Evolutionary conservation across 2,797 vertebrate species (phyloP).

Genomic region (Acanthurus tractus): DNA sequence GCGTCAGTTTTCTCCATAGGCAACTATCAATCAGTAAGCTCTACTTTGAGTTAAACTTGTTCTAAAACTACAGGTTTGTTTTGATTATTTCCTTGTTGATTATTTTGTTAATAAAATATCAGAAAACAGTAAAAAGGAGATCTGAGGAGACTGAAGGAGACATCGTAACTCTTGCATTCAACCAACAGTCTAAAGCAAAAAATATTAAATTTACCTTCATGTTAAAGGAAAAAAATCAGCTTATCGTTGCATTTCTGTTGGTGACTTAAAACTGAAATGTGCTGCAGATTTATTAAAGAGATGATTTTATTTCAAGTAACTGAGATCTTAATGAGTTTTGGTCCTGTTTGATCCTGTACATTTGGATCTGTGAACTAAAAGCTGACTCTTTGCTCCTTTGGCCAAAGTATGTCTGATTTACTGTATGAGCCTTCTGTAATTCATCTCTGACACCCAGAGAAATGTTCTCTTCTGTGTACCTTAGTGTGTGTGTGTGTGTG

Average conservation of each 20-base stretch:
- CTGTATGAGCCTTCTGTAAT: constrained; percentile 18
- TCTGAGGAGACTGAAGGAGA: too few species aligned
- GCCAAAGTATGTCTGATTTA: constrained; percentile 39
- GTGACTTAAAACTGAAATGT: not conserved
- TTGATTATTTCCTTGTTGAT: not conserved
- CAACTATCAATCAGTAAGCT: not conserved
- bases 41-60: not conserved
- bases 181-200: not conserved
- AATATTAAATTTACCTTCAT: not conserved
- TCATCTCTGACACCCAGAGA: too few species aligned
- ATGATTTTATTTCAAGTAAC: not conserved
- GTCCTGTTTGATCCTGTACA: not conserved
- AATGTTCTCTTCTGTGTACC: too few species aligned
- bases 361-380: not conserved
- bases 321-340: not conserved
- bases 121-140: not conserved
- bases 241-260: not conserved
- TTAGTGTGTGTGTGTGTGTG: constrained; percentile 3
- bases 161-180: too few species aligned
- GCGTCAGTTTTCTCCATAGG: not conserved
- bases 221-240: not conserved
- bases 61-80: not conserved
- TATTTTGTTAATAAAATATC: not conserved
- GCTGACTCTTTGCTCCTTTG: constrained; percentile 23
- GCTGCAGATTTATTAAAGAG: not conserved